These are phyloP conservation scores for Sarcophaga rosellei DNA, from an alignment of 2,888 invertebrate species.

Conservation along the genomic window DNA sequence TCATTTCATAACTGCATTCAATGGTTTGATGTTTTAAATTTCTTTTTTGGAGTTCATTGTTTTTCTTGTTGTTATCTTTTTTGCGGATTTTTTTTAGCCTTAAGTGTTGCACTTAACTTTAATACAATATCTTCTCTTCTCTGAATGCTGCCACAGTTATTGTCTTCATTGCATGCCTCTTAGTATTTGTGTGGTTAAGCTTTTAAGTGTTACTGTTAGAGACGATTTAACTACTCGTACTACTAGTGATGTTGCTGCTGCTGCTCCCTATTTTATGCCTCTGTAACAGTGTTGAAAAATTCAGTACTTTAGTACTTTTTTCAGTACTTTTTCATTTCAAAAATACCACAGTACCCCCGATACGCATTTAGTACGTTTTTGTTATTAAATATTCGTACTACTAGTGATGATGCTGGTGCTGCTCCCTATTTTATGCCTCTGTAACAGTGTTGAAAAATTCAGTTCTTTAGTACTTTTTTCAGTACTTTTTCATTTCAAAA, in stretches of 20 bases:
- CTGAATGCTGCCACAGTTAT: neutral
- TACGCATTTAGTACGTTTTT: no score
- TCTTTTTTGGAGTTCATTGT: neutral
- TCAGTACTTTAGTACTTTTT: no score
- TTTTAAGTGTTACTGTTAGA: conserved; percentile 40
- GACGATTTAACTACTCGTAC: conserved; percentile 41
- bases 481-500: no score
- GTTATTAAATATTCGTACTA: conserved; percentile 23
- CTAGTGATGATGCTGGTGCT: conserved; percentile 5
- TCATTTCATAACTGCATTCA: conserved; percentile 58
- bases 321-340: no score
- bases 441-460: no score
- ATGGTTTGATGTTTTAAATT: conserved; percentile 42
- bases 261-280: conserved; percentile 29
- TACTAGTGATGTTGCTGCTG: neutral
- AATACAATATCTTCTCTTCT: neutral
- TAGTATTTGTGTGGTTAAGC: conserved; percentile 34
- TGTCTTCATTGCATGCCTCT: conserved; percentile 49
- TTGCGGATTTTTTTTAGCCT: neutral
- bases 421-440: conserved; percentile 20
- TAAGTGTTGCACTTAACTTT: neutral
- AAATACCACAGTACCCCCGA: no score
- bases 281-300: no score
- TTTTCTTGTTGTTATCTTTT: neutral
- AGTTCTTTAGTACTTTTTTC: no score